A percentile compares a stretch with the other conserved stretches of the same genome.
Conservation (phyloP, 2,888 invertebrate genomes). For the Hirtodrosophila alboralis region DNA sequence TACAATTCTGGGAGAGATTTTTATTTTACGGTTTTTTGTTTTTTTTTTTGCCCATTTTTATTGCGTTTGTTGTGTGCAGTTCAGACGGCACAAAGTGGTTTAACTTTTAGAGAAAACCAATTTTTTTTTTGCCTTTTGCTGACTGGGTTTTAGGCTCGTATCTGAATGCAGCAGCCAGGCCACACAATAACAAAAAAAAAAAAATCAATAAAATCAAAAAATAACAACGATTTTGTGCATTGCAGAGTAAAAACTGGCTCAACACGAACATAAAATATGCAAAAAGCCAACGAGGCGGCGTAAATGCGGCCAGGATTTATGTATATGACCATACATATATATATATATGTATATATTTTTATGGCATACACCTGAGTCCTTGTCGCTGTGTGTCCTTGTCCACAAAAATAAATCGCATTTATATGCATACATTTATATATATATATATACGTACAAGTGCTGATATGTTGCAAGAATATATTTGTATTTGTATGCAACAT, state of each 20-base stretch:
- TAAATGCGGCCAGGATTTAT: slow-evolving; percentile 73
- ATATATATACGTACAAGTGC: neutral
- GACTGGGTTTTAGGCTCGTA: slow-evolving; percentile 65
- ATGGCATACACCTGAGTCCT: slow-evolving; percentile 62
- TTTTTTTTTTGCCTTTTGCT: slow-evolving; percentile 37
- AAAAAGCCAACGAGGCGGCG: slow-evolving; percentile 68
- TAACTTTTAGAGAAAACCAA: slow-evolving; percentile 55
- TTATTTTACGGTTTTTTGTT: no score
- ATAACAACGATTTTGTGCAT: slow-evolving; percentile 50
- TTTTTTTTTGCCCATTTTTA: slow-evolving; percentile 37
- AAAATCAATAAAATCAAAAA: slow-evolving; percentile 68
- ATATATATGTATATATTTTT: slow-evolving; percentile 77
- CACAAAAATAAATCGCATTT: slow-evolving; percentile 38
- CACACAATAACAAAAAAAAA: slow-evolving; percentile 21
- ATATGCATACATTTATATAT: slow-evolving; percentile 5
- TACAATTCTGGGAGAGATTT: slow-evolving; percentile 16
- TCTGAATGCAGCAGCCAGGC: slow-evolving; percentile 42
- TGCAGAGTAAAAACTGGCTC: slow-evolving; percentile 51
- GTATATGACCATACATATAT: no score
- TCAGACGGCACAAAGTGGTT: slow-evolving; percentile 62
- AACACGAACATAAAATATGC: slow-evolving; percentile 69
- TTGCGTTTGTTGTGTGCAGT: slow-evolving; percentile 38
- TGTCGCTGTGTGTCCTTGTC: slow-evolving; percentile 28
- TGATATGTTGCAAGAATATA: slow-evolving; percentile 34
- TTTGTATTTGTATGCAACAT: slow-evolving; percentile 15